Base-by-base conservation (phyloP, 2,797 vertebrate species). In the Enteromius treurensis region DNA sequence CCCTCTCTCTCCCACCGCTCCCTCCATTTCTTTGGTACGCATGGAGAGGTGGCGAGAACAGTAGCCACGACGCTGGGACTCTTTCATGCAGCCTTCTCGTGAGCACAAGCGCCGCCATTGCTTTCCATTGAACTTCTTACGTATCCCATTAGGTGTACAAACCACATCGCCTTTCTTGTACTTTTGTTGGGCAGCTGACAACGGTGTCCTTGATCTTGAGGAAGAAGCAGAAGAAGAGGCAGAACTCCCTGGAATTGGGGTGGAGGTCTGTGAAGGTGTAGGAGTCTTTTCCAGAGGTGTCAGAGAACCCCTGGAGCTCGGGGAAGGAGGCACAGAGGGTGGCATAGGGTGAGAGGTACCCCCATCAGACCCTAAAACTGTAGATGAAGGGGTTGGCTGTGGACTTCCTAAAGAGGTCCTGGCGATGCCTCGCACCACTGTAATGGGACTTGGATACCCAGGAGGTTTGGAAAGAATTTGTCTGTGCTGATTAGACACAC, bases 81-180 rank as follows among this genome's bases (percentile, higher is more conserved):
- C 97, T 90, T 97, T 97, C 96, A 97, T 97, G 81, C 97, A 98
- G 84, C 96, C 95, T 1, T 97, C 96, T 21, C 96, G 93, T 0
- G 97, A 97, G 91, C 97, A 98, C 69, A 98, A 91, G 29, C 97
- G 93, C n/a, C 97, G 93, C 97, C 97, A 98, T 81, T 98, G 97
- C 91, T 98, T 98, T 29, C 97, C 97, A 0, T 98, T 98, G 86
- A 98, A 98, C 89, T 98, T 98, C 91, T 98, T 98, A 0, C 97
- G 96, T 65, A 98, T 97, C 10, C 97, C 97, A 0, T 97, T 97
- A 14, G 96, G 97, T 0, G 97, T 97, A 88, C 96, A 97, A 0
- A 98, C 97, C 79, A 98, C 97, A 0, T 98, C 97, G 0, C 97
- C 97, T 84, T 98, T 98, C 87, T 97, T 98, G 84, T 98, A 98